phyloP scores from a whole-genome alignment of 2,797 vertebrate species.

The Micropoecilia bifurca region DNA sequence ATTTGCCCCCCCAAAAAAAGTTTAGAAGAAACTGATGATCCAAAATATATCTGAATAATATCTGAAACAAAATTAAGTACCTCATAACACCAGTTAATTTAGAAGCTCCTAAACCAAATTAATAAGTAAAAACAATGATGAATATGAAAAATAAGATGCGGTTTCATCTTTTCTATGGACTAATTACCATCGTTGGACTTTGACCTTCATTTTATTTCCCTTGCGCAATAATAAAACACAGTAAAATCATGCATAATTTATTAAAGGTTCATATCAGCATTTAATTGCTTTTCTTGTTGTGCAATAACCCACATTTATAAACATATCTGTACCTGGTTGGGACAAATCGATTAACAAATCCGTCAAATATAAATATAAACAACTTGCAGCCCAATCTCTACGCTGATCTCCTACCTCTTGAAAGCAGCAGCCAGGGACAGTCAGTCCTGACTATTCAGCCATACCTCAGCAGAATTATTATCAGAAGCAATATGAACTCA shows the following conservation, averaged over 20 bases:
- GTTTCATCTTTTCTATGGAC: background rate
- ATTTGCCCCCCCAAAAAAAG: conserved; percentile 7
- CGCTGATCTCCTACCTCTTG: conserved; percentile 46
- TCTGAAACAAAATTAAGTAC: background rate
- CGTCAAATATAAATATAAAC: conserved; percentile 49
- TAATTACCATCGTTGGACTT: background rate
- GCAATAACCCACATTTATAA: background rate
- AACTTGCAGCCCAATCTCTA: conserved; percentile 24
- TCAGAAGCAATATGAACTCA: conserved; percentile 23
- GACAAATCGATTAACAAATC: conserved; percentile 45
- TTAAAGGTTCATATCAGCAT: background rate
- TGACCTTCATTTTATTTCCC: background rate
- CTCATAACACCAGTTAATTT: too few species aligned
- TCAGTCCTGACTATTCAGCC: conserved; percentile 24
- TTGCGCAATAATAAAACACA: background rate
- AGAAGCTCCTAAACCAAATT: background rate
- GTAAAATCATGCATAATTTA: background rate
- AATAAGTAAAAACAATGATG: background rate
- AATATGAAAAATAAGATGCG: background rate
- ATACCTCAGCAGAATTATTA: conserved; percentile 38
- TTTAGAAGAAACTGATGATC: background rate
- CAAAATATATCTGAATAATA: background rate
- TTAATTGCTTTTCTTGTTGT: background rate
- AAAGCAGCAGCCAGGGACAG: conserved; percentile 32
- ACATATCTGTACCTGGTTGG: conserved; percentile 24